phyloP scores from a whole-genome alignment of 2,888 invertebrate species.

The Leptura quadrifasciata region DNA sequence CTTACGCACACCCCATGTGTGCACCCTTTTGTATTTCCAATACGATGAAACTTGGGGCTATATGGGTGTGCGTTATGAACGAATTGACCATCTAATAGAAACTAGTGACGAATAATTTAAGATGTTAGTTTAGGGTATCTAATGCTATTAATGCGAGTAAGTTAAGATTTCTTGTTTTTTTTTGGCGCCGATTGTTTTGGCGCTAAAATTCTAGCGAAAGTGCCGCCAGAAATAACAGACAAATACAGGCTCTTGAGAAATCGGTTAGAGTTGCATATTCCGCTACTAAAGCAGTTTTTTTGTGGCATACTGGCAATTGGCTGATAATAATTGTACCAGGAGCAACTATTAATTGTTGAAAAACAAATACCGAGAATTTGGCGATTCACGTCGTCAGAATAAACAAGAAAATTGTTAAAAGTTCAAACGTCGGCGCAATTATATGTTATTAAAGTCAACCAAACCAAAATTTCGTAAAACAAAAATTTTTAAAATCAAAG shows the following conservation, averaged over 20 bases:
- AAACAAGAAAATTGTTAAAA: no score
- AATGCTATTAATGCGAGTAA: conserved; percentile 46
- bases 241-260: conserved; percentile 8
- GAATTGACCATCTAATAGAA: conserved; percentile 42
- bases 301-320: background rate
- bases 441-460: no score
- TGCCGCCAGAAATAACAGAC: conserved; percentile 43
- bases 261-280: conserved; percentile 9
- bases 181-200: conserved; percentile 47
- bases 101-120: conserved; percentile 39
- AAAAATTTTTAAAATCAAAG: no score
- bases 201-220: conserved; percentile 52
- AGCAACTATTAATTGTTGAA: no score
- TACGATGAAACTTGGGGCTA: conserved; percentile 14
- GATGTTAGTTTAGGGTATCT: conserved; percentile 38
- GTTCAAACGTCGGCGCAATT: no score
- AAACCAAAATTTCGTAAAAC: no score
- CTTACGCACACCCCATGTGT: conserved; percentile 18
- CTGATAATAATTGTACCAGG: background rate
- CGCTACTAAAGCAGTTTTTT: background rate
- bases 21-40: conserved; percentile 37
- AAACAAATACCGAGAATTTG: no score
- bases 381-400: no score
- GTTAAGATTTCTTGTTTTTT: conserved; percentile 43
- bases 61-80: conserved; percentile 36